Evolutionary conservation across 1,140 invertebrate genomes (phyloP), one percentile per base, ranked within the genome.

Genomic region (Solen grandis): DNA sequence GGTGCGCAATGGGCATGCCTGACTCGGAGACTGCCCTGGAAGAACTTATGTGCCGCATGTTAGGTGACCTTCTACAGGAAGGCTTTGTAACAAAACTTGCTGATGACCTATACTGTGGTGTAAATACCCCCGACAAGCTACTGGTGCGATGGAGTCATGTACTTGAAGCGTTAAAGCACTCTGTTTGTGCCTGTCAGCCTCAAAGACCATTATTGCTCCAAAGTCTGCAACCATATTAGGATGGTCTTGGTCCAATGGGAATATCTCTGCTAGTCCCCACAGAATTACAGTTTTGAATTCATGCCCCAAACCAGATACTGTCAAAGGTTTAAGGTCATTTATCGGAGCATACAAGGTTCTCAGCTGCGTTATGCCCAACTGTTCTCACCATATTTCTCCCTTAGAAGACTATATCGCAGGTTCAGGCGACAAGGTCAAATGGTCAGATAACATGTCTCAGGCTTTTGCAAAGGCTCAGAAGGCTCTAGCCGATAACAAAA

Each of bases 21-120:
- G n/a, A n/a, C n/a, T n/a, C n/a, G n/a, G 76, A 84, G 85, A 82
- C 82, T 14, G 80, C 84, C 16, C 57, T 85, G 27, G 86, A 86
- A 33, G 86, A 87, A 66, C 50, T 87, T 0, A 84, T 76, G 33
- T 84, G 82, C 22, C 52, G 82, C 0, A 83, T 87, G 14, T 22
- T 87, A 8, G 83, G 82, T n/a, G 62, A 86, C 50, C 62, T 83
- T 33, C 38, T 86, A 41, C 63, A 84, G 59, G 84, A 86, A 46
- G 83, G 85, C 8, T 33, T 77, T 66, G 81, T 81, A 27, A 60
- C 55, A 25, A 80, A 80, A 38, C 46, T 80, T 25, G 76, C 82
- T 5, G 57, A 78, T 59, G 81, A 81, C 60, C 14, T 79, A 0
- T 78, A 82, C 46, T 78, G 60, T 60, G 79, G 73, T 25, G 70